Base-by-base conservation (phyloP, 1,140 invertebrate species). In the Chlorops oryzae region DNA sequence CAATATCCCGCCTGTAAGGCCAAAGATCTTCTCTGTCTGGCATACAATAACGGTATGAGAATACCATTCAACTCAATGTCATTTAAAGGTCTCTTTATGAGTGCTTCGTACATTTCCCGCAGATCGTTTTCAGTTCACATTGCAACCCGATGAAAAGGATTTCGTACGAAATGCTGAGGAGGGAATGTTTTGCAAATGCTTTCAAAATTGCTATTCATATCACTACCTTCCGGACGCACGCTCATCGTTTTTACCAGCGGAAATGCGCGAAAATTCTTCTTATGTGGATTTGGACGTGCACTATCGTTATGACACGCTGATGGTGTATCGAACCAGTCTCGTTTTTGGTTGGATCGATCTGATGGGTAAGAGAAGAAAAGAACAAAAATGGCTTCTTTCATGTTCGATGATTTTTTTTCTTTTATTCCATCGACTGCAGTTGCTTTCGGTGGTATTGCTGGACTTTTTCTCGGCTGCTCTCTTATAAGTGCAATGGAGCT, bases 401-500 rank as follows among this genome's bases (percentile, higher is more conserved):
- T n/a, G n/a, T n/a, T n/a, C n/a, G n/a, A n/a, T n/a, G n/a, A n/a
- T n/a, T n/a, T n/a, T n/a, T n/a, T n/a, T n/a, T n/a, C n/a, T n/a
- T n/a, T n/a, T n/a, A n/a, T 32, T 32, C 28, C 18, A 7, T 40
- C 13, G 46, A 5, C 60, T 70, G 22, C 61, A 84, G 82, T 85
- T 27, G 81, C 83, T 13, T 85, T 84, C 59, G 82, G 83, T 24
- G 85, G 84, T 23, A 86, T 87, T 50, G 84, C 84, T 5, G 84
- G 85, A 0, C 73, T 87, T 3, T 87, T 87, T 68, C 62, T 87
- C 1, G 86, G 85, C 0, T 87, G 84, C 64, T 86, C 83, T 21
- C 65, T 87, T 10, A 70, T 88, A 2, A 84, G 81, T 2, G 81
- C 79, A 15, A 80, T 86, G 21, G 85, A 87, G 63, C 58, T 87